Conservation (phyloP, 2,888 invertebrate species). For the Aleiodes testaceus region DNA sequence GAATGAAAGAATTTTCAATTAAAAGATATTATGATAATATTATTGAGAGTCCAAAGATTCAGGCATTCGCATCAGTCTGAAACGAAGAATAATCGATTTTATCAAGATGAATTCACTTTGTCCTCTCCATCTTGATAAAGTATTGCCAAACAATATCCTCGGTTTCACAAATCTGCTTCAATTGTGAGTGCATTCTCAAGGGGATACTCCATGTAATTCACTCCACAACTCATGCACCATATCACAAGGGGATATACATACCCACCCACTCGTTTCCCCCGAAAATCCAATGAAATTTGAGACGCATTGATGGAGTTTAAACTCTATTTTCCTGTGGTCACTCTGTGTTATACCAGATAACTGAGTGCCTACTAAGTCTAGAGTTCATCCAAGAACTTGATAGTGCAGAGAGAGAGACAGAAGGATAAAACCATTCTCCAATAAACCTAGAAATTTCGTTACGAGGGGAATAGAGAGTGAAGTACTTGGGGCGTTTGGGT, state of each 20-base stretch:
- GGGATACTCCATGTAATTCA: slow-evolving; percentile 18
- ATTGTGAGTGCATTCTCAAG: slow-evolving; percentile 24
- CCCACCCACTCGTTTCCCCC: background rate
- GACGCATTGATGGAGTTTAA: slow-evolving; percentile 20
- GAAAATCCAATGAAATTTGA: slow-evolving; percentile 34
- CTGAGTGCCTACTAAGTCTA: background rate
- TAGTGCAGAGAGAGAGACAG: background rate
- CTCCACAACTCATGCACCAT: background rate
- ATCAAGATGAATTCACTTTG: background rate
- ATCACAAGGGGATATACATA: background rate
- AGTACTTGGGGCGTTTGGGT: background rate
- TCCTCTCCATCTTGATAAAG: slow-evolving; percentile 21
- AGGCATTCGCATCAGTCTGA: background rate
- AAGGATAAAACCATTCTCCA: slow-evolving; percentile 9
- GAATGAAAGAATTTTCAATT: too few relatives aligned
- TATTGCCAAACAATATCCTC: slow-evolving; percentile 8
- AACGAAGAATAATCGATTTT: background rate
- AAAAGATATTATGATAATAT: slow-evolving; percentile 5
- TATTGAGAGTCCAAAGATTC: background rate
- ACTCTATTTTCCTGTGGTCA: slow-evolving; percentile 9
- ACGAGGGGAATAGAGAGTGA: background rate
- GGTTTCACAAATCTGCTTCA: slow-evolving; percentile 31
- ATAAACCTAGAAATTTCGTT: slow-evolving; percentile 14
- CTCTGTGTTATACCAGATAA: background rate
- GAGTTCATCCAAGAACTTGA: background rate